A percentile compares a stretch with the other conserved stretches of the same genome.
Conservation (phyloP, 2,113 vertebrate species). For the Pseudopodoces humilis region DNA sequence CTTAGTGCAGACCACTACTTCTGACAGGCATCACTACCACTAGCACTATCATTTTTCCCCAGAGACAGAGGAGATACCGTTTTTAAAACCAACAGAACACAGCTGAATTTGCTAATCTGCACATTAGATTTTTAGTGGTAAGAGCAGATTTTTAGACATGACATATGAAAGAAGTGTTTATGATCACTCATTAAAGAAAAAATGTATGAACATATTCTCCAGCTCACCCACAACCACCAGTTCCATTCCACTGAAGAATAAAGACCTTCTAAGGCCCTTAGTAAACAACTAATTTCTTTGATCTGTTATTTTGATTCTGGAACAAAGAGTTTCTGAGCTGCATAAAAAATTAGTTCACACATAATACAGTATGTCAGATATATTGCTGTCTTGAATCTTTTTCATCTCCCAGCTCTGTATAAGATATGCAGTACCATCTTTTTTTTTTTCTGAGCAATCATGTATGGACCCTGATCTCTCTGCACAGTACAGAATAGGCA, state of each 20-base stretch:
- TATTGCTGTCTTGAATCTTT: background rate
- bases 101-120: background rate
- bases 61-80: background rate
- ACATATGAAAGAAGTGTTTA: background rate
- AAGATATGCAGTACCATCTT: background rate
- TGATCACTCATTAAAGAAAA: constrained; percentile 41
- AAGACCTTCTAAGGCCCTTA: background rate
- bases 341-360: background rate
- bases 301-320: constrained; percentile 42
- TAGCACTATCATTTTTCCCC: background rate
- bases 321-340: constrained; percentile 36
- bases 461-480: background rate
- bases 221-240: background rate
- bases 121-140: background rate
- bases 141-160: constrained; percentile 4
- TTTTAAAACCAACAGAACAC: background rate
- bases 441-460: background rate
- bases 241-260: constrained; percentile 31
- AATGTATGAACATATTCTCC: constrained; percentile 20
- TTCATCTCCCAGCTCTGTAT: background rate
- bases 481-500: background rate
- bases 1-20: background rate
- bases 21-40: background rate
- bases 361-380: background rate
- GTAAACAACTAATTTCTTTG: constrained; percentile 38